Evolutionary conservation across 2,113 vertebrate species (phyloP), one percentile per base, ranked within the genome.

Genomic region (Erinaceus europaeus): DNA sequence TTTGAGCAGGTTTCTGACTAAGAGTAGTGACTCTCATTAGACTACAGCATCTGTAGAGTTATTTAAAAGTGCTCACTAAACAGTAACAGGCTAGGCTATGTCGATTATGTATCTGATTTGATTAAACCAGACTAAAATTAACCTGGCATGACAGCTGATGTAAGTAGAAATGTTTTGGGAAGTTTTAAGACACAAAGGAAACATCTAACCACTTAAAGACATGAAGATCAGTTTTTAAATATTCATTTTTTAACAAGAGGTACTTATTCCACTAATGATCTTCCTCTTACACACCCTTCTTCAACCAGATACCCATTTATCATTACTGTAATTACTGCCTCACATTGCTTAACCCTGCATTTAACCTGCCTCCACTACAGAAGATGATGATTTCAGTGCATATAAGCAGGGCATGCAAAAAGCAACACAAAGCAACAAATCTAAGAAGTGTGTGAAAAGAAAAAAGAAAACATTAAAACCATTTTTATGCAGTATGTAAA

Each of bases 261-360:
- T 38, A 55, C n/a, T 90, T 68, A 67, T 44, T 40, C 13, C 44
- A 72, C 46, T 53, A 8, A 3, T 59, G 7, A 44, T 48, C 36
- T 87, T 86, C 65, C 55, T 87, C 92, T 86, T 96, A 61, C 40
- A 18, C 10, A 11, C 14, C 36, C 25, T 36, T 62, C 76, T 73
- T 79, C 52, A 46, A 29, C 48, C 46, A 44, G 38, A 55, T 44
- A 57, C 44, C 17, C 57, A 25, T 29, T 38, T 62, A 21, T 48
- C 36, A 50, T 6, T 34, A 34, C 20, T 25, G 14, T n/a, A 67
- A 50, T 68, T 36, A 46, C 34, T 32, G 59, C 12, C 9, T 11
- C 50, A 2, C 6, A 1, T 8, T 64, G 53, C 29, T n/a, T 27
- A 62, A 71, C 36, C 73, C 21, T 1, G n/a, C 25, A 50, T 27